Percentiles rank a stretch among this genome's conserved stretches.
These are phyloP conservation scores for Cassiopea andromeda DNA, from an alignment of 30 jellyfish, hydroid and myxozoan genomes.

Conservation along the genomic window DNA sequence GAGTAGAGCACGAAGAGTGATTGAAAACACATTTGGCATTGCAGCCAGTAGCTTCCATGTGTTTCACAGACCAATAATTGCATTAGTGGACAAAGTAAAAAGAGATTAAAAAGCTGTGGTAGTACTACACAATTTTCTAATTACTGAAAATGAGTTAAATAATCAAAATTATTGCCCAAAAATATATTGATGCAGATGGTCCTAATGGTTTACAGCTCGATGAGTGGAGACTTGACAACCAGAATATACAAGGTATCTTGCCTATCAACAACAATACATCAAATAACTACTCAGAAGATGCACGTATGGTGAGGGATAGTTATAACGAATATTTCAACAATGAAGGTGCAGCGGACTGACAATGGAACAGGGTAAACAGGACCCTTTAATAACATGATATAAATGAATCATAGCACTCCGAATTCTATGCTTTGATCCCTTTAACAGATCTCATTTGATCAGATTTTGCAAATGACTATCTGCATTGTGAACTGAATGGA, in stretches of 20 bases:
- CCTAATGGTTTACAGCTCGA: conserved; percentile 43
- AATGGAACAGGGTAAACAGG: conserved; percentile 47
- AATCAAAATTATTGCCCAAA: conserved; percentile 41
- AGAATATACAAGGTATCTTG: conserved; percentile 26
- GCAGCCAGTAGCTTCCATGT: conserved; percentile 63
- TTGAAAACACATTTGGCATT: conserved; percentile 74
- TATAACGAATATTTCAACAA: conserved; percentile 51
- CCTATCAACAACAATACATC: conserved; percentile 31
- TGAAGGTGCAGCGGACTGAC: conserved; percentile 76
- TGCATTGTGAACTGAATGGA: background rate
- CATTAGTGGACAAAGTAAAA: conserved; percentile 12
- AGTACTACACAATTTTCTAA: conserved; percentile 64
- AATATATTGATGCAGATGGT: conserved; percentile 32
- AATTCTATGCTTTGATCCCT: background rate
- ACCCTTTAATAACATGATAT: background rate
- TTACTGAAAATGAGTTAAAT: conserved; percentile 12
- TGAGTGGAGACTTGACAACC: conserved; percentile 58
- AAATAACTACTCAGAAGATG: conserved; percentile 58
- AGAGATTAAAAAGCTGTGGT: conserved; percentile 49
- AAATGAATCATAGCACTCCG: background rate
- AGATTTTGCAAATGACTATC: background rate
- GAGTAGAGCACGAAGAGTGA: conserved; percentile 67
- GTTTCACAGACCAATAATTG: conserved; percentile 66
- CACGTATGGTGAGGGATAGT: conserved; percentile 33
- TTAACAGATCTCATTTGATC: background rate